A percentile compares a stretch with the other conserved stretches of the same genome.
Evolutionary conservation across 2,113 vertebrate species (phyloP).

Genomic region (Psammodynastes pulverulentus): DNA sequence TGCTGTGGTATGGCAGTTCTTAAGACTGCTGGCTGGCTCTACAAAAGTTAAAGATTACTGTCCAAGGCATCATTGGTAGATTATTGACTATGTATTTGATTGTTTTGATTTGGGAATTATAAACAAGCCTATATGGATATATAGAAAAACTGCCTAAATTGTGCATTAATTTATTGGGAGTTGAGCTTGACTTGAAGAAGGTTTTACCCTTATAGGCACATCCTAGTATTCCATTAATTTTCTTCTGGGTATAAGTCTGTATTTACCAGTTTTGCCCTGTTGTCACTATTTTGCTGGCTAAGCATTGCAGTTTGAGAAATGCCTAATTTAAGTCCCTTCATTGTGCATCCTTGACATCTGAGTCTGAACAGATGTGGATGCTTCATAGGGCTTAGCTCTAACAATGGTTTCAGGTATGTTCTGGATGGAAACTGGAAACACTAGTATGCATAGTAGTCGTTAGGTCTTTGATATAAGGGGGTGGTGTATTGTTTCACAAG

Average conservation of each 20-base stretch:
- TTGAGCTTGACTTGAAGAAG: not conserved
- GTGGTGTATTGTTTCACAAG: not conserved
- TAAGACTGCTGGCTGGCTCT: not conserved
- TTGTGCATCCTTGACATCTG: not conserved
- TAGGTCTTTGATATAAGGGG: not conserved
- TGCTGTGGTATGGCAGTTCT: not conserved
- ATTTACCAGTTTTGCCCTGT: not conserved
- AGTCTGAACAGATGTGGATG: not conserved
- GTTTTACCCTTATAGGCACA: not conserved
- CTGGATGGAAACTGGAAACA: not conserved
- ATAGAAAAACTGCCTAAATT: not conserved
- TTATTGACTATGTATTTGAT: not conserved
- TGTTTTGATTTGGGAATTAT: not conserved
- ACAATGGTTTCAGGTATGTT: not conserved
- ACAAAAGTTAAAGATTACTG: not conserved
- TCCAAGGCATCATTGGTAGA: not conserved
- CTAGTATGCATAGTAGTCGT: not conserved
- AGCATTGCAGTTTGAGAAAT: not conserved
- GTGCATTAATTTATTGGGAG: not conserved
- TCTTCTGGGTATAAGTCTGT: not conserved
- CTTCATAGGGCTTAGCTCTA: not conserved
- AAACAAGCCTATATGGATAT: not conserved
- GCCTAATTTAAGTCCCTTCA: not conserved
- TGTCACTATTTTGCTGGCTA: not conserved
- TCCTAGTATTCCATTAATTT: not conserved